Percentiles rank a stretch among this genome's conserved stretches.
Evolutionary conservation across 2,888 invertebrate species (phyloP).

Genomic region (Cetonia aurata): DNA sequence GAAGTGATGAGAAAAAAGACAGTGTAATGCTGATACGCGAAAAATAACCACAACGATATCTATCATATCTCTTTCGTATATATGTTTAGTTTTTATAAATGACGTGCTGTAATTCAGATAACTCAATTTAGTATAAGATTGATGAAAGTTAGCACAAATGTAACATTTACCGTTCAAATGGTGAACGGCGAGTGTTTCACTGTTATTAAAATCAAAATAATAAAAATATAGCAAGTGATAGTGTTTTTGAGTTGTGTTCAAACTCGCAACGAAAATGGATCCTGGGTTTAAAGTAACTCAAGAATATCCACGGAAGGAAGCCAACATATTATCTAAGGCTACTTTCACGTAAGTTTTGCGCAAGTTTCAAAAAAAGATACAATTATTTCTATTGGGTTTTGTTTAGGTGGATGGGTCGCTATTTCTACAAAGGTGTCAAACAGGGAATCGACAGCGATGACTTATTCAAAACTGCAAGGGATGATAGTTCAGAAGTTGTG

Average conservation of each 20-base stretch:
- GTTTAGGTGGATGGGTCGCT: conserved; percentile 60
- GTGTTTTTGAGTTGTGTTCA: background rate
- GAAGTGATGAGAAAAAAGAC: no score
- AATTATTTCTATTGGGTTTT: background rate
- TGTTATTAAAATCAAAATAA: no score
- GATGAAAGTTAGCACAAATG: no score
- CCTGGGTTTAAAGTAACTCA: conserved; percentile 52
- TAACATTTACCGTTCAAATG: no score
- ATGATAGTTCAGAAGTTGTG: conserved; percentile 73
- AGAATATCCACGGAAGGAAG: conserved; percentile 71
- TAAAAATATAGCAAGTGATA: background rate
- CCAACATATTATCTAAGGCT: conserved; percentile 73
- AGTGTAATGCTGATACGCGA: no score
- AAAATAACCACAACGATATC: no score
- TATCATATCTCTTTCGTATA: no score
- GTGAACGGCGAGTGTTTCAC: no score
- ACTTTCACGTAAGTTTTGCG: conserved; percentile 56
- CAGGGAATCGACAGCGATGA: conserved; percentile 75
- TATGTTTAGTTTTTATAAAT: no score
- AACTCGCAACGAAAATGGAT: conserved; percentile 51
- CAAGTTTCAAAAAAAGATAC: background rate
- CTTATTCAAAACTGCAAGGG: conserved; percentile 72
- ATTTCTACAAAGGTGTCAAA: conserved; percentile 70
- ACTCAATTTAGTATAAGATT: no score
- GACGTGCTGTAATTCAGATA: no score